phyloP scores from a whole-genome alignment of 2,888 invertebrate species.

The Macrophya alboannulata region DNA sequence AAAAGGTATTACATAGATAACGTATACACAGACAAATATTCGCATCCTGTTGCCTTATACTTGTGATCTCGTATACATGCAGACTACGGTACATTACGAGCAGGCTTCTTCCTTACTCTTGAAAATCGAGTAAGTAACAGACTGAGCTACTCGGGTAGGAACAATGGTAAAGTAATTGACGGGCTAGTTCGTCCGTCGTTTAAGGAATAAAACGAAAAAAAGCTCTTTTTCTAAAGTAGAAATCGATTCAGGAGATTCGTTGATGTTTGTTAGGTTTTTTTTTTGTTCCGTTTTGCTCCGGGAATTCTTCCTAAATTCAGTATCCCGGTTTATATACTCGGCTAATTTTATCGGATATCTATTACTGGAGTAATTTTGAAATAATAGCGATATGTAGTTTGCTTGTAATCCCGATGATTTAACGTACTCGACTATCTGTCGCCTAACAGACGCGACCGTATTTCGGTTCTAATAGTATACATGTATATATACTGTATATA shows the following conservation, averaged over 20 bases:
- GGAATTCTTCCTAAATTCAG: not conserved
- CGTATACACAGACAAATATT: not conserved
- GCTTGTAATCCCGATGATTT: constrained; percentile 5
- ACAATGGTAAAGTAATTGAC: constrained; percentile 26
- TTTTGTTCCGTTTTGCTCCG: not conserved
- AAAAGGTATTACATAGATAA: not conserved
- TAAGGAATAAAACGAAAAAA: not conserved
- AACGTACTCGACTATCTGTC: constrained; percentile 12
- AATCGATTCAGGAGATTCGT: not conserved
- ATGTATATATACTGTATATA: not conserved
- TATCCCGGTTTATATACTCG: not conserved
- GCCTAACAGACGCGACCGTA: constrained; percentile 19
- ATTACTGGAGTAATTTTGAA: not conserved
- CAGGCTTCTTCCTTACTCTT: constrained; percentile 4
- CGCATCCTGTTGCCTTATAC: not conserved
- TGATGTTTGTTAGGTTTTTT: not conserved
- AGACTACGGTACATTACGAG: constrained; percentile 15
- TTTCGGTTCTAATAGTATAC: not conserved
- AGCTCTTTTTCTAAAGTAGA: not conserved
- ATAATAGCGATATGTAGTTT: not conserved
- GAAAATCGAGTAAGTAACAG: constrained; percentile 9
- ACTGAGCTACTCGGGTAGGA: constrained; percentile 1
- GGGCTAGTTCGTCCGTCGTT: constrained; percentile 16
- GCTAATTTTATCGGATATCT: not conserved
- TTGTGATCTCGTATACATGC: not conserved